These are phyloP conservation scores for Micromussa lordhowensis DNA, from an alignment of 92 coral and sea anemone genomes.

Conservation along the genomic window DNA sequence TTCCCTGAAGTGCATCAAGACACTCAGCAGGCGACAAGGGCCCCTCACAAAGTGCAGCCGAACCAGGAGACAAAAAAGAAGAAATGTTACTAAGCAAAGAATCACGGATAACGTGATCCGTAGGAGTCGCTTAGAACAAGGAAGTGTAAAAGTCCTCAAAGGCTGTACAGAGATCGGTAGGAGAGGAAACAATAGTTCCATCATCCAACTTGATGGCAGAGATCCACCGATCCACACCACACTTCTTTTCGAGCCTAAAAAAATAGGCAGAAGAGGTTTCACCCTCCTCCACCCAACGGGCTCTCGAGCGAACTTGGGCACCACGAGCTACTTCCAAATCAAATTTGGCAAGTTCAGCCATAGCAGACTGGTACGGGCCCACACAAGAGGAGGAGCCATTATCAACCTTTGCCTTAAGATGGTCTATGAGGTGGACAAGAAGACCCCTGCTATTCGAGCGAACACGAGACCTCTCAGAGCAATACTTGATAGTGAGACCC, in stretches of 20 bases:
- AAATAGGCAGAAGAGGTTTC: too few relatives aligned
- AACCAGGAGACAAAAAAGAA: not conserved
- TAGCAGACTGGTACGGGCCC: not conserved
- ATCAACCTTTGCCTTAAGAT: not conserved
- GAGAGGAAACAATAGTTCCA: not conserved
- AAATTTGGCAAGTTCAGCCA: not conserved
- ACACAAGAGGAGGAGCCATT: not conserved
- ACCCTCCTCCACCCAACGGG: slow-evolving; percentile 28
- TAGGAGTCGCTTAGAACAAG: not conserved
- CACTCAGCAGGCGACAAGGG: not conserved
- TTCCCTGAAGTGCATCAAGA: not conserved
- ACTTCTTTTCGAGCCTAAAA: too few relatives aligned
- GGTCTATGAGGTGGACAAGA: not conserved
- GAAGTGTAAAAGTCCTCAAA: not conserved
- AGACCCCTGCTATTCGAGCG: not conserved
- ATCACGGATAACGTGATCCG: not conserved
- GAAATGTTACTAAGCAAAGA: not conserved
- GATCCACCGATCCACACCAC: not conserved
- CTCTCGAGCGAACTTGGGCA: slow-evolving; percentile 18
- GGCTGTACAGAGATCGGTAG: not conserved
- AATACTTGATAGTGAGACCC: not conserved
- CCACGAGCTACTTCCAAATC: slow-evolving; percentile 11
- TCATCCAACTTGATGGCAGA: not conserved
- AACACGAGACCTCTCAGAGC: not conserved
- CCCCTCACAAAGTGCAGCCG: not conserved